phyloP scores from a whole-genome alignment of 2,797 vertebrate species.

The Centropyge bicolor region DNA sequence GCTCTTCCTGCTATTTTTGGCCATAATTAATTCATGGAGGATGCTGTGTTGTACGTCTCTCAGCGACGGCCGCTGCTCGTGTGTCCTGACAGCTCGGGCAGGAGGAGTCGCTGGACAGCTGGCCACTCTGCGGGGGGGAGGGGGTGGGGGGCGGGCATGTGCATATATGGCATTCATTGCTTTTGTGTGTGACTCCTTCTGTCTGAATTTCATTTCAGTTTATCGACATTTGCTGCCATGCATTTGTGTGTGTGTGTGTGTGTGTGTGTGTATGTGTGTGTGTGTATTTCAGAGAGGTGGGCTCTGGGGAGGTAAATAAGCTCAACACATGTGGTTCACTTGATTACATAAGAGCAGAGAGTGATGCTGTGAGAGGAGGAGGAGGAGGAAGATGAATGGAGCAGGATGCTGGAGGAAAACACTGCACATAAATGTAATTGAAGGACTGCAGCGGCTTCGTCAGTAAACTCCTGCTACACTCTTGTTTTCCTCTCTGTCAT shows the following conservation, averaged over 20 bases:
- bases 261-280: not conserved
- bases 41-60: constrained; percentile 37
- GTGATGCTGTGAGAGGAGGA: not conserved
- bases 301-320: constrained; percentile 15
- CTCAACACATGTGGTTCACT: constrained; percentile 27
- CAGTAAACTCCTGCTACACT: not conserved
- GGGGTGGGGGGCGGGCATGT: not conserved
- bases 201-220: not conserved
- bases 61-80: constrained; percentile 15
- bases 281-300: constrained; percentile 8
- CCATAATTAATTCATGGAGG: constrained; percentile 47
- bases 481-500: not conserved
- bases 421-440: not conserved
- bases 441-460: not conserved
- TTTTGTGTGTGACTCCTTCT: not conserved
- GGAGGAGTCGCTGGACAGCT: constrained; percentile 45
- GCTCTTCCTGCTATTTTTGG: constrained; percentile 50
- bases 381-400: not conserved
- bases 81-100: constrained; percentile 46
- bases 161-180: not conserved
- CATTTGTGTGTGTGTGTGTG: not conserved
- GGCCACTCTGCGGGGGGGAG: constrained; percentile 22
- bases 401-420: not conserved
- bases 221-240: constrained; percentile 10
- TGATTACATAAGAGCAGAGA: constrained; percentile 33